phyloP scores from a whole-genome alignment of 2,797 vertebrate genomes.

The Chelon labrosus region DNA sequence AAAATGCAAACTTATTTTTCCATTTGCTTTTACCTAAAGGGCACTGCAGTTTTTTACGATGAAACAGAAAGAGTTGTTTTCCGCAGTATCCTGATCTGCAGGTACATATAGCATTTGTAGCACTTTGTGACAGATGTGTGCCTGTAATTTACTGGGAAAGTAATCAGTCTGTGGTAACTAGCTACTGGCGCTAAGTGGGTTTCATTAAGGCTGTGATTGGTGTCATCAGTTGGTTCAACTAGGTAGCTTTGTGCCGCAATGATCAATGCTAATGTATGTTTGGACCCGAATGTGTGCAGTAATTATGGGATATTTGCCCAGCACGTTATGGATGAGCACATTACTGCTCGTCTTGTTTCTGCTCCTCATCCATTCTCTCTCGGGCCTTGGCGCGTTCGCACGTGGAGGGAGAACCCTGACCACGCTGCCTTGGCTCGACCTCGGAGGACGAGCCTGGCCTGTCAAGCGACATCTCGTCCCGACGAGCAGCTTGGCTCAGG shows the following conservation, averaged over 20 bases:
- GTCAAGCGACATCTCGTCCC: background rate
- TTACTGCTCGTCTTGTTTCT: constrained; percentile 36
- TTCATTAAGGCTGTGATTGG: constrained; percentile 60
- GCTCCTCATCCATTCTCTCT: constrained; percentile 28
- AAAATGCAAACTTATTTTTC: constrained; percentile 28
- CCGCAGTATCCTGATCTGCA: constrained; percentile 10
- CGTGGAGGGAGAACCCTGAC: constrained; percentile 1
- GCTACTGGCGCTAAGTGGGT: constrained; percentile 57
- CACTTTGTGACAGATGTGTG: constrained; percentile 46
- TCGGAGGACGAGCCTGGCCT: background rate
- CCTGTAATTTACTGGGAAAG: constrained; percentile 35
- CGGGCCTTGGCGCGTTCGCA: background rate
- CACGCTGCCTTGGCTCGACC: constrained; percentile 2
- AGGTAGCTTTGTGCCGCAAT: constrained; percentile 40
- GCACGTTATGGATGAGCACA: constrained; percentile 64
- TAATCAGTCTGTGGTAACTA: constrained; percentile 54
- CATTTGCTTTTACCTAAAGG: constrained; percentile 32
- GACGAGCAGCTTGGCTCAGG: constrained; percentile 12
- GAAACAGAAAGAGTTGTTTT: background rate
- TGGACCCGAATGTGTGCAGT: constrained; percentile 37
- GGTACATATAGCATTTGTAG: constrained; percentile 8
- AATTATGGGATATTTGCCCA: constrained; percentile 59
- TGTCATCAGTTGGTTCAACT: constrained; percentile 47
- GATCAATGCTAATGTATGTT: constrained; percentile 61
- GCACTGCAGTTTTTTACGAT: constrained; percentile 5